Evolutionary conservation across 1,140 invertebrate species (phyloP).

Genomic region (Nasonia longicornis): DNA sequence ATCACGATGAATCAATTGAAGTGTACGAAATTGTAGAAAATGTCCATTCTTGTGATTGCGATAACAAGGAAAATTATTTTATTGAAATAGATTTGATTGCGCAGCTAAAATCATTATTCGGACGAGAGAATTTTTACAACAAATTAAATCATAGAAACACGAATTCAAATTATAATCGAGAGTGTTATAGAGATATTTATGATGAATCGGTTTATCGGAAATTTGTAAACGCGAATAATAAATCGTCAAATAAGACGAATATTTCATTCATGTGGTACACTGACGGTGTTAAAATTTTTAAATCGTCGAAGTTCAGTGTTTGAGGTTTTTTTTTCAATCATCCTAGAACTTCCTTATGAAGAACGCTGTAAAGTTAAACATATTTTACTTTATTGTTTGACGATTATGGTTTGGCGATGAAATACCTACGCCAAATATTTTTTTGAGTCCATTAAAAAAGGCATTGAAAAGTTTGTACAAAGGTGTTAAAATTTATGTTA

Average conservation of each 20-base stretch:
- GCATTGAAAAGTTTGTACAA: background rate
- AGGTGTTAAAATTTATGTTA: background rate
- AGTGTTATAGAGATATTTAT: conserved; percentile 17
- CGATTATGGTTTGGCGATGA: conserved; percentile 2
- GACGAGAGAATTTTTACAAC: background rate
- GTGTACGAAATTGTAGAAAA: no score
- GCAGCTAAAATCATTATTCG: background rate
- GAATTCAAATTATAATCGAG: background rate
- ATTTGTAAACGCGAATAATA: background rate
- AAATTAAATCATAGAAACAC: background rate
- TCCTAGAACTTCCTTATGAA: background rate
- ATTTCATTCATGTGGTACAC: conserved; percentile 32
- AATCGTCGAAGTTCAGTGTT: background rate
- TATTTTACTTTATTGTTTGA: background rate
- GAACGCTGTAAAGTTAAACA: background rate
- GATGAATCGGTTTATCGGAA: conserved; percentile 6
- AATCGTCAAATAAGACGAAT: background rate
- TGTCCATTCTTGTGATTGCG: background rate
- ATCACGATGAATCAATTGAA: no score
- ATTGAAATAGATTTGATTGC: background rate
- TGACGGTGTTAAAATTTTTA: conserved; percentile 16
- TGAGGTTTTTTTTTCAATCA: conserved; percentile 1
- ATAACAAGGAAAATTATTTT: conserved; percentile 20
- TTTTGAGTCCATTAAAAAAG: background rate
- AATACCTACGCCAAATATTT: background rate